Evolutionary conservation across 2,113 vertebrate species (phyloP).

Genomic region (Myotis brandtii): DNA sequence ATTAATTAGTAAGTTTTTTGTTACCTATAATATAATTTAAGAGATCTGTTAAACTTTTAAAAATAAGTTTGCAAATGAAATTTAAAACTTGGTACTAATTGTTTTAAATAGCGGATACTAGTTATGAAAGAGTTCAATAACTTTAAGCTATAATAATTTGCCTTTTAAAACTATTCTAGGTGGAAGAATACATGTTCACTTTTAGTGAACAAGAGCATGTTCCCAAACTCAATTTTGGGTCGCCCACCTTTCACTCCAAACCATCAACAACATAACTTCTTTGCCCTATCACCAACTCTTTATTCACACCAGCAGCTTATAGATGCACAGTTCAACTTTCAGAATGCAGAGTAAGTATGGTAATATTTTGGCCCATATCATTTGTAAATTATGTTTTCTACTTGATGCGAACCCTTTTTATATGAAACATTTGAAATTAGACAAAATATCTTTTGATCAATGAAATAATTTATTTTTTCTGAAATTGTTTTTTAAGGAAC

Average conservation of each 20-base stretch:
- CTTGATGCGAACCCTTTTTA: background rate
- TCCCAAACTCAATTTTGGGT: slow-evolving; percentile 87
- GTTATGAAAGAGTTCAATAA: slow-evolving; percentile 3
- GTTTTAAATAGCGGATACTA: slow-evolving; percentile 34
- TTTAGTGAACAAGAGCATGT: slow-evolving; percentile 88
- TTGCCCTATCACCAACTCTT: slow-evolving; percentile 76
- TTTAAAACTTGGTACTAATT: slow-evolving; percentile 35
- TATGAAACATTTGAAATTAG: background rate
- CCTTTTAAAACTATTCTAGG: slow-evolving; percentile 61
- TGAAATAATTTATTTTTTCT: slow-evolving; percentile 28
- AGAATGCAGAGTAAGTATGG: slow-evolving; percentile 87
- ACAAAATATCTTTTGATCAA: slow-evolving; percentile 51
- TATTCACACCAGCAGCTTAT: slow-evolving; percentile 80
- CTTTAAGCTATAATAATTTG: slow-evolving; percentile 50
- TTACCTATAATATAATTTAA: slow-evolving; percentile 1
- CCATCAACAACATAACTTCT: slow-evolving; percentile 74
- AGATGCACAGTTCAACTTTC: slow-evolving; percentile 78
- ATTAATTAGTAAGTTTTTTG: background rate
- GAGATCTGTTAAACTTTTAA: slow-evolving; percentile 12
- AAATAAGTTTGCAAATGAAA: slow-evolving; percentile 59
- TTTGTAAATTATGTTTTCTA: slow-evolving; percentile 11
- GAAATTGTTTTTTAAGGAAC: slow-evolving; percentile 39
- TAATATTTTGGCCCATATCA: slow-evolving; percentile 35
- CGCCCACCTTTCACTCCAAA: slow-evolving; percentile 82
- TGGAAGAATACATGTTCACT: slow-evolving; percentile 85